A percentile compares a stretch with the other conserved stretches of the same genome.
These are phyloP conservation scores for Cotesia typhae DNA, from an alignment of 1,140 invertebrate species.

Conservation along the genomic window DNA sequence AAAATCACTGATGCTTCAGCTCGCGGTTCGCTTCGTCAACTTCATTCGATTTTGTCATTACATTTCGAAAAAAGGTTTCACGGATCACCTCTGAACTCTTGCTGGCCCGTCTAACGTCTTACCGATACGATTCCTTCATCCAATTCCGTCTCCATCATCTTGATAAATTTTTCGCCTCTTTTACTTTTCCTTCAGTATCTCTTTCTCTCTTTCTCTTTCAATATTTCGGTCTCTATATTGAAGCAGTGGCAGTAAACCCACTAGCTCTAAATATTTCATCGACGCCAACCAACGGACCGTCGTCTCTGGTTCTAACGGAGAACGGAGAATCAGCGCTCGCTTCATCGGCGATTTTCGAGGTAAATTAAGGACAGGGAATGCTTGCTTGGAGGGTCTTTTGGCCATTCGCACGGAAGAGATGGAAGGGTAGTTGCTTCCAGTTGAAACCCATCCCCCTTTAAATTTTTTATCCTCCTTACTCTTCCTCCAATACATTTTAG, in stretches of 20 bases:
- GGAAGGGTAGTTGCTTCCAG: slow-evolving; percentile 12
- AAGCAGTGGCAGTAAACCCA: not conserved
- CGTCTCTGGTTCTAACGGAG: not conserved
- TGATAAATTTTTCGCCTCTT: too few species aligned
- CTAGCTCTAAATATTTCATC: slow-evolving; percentile 28
- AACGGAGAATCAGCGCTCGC: slow-evolving; percentile 30
- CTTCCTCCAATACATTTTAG: slow-evolving; percentile 5
- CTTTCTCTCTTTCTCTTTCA: not conserved
- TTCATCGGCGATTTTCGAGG: slow-evolving; percentile 28
- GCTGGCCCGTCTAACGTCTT: too few species aligned
- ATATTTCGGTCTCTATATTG: not conserved
- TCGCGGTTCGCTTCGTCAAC: too few species aligned
- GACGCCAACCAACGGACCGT: slow-evolving; percentile 4
- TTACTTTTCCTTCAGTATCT: not conserved
- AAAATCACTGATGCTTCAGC: too few species aligned
- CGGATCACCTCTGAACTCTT: too few species aligned
- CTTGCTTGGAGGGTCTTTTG: slow-evolving; percentile 29
- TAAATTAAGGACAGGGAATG: slow-evolving; percentile 29
- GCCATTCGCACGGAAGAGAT: slow-evolving; percentile 27
- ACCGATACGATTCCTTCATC: too few species aligned
- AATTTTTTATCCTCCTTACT: slow-evolving; percentile 9
- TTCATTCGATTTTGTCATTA: too few species aligned
- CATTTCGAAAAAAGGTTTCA: too few species aligned
- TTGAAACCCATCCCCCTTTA: not conserved
- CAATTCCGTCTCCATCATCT: too few species aligned